Conservation (phyloP, 1,140 invertebrate species). For the Portunus trituberculatus region DNA sequence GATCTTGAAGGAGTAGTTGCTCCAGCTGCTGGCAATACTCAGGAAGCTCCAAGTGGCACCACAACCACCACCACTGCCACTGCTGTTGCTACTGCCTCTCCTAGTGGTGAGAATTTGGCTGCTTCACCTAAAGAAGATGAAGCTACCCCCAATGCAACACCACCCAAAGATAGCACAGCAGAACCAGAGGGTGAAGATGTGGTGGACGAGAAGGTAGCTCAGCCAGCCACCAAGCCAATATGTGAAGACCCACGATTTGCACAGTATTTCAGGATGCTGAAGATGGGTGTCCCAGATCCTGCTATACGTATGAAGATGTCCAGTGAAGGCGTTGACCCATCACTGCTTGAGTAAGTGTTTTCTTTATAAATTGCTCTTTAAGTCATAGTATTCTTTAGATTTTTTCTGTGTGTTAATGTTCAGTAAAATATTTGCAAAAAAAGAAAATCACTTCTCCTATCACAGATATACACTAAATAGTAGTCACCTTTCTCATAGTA, state of each 20-base stretch:
- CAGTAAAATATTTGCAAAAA: background rate
- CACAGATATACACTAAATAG: too few species aligned
- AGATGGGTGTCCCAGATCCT: constrained; percentile 89
- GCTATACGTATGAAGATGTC: constrained; percentile 92
- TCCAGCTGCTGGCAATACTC: background rate
- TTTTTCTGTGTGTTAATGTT: background rate
- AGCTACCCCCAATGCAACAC: background rate
- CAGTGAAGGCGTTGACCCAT: constrained; percentile 89
- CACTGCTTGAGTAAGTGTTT: constrained; percentile 86
- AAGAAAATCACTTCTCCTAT: too few species aligned
- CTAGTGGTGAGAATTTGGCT: background rate
- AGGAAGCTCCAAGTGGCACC: background rate
- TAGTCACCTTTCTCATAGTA: too few species aligned
- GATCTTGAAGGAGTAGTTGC: constrained; percentile 79
- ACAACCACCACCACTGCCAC: constrained; percentile 53
- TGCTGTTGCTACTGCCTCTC: background rate
- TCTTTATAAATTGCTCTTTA: background rate
- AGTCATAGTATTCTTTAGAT: background rate
- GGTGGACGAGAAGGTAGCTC: constrained; percentile 3
- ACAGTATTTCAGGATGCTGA: constrained; percentile 93
- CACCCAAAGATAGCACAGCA: constrained; percentile 67
- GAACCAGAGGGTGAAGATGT: constrained; percentile 69
- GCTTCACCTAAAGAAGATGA: background rate
- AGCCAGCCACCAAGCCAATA: constrained; percentile 30
- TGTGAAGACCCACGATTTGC: constrained; percentile 82